phyloP scores from a whole-genome alignment of 2,113 vertebrate genomes.

The Galeopterus variegatus region DNA sequence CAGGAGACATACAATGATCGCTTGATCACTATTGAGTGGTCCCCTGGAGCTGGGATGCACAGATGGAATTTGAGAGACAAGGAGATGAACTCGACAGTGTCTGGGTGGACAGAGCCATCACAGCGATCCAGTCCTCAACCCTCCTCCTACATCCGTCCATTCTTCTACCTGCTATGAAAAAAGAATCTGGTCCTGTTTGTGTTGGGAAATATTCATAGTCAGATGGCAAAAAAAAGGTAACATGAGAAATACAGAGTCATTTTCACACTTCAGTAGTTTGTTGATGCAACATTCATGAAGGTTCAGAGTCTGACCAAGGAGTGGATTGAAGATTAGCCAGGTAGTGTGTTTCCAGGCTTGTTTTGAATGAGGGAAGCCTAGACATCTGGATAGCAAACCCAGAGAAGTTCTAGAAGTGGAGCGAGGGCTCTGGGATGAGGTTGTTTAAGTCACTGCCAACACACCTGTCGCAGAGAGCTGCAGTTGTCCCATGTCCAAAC shows the following conservation, averaged over 20 bases:
- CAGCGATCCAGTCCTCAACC: not conserved
- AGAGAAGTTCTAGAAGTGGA: not conserved
- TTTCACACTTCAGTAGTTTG: not conserved
- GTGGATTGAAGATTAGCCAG: not conserved
- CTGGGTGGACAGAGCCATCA: too few species aligned
- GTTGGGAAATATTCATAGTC: not conserved
- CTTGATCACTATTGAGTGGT: too few species aligned
- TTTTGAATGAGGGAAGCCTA: not conserved
- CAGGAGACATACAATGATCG: not conserved
- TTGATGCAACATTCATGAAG: not conserved
- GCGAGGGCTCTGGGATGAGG: not conserved
- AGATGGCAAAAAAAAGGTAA: not conserved
- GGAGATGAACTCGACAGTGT: too few species aligned
- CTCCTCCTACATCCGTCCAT: not conserved
- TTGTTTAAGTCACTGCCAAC: fast-evolving
- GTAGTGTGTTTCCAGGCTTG: not conserved
- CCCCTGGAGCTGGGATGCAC: not conserved
- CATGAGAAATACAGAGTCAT: not conserved
- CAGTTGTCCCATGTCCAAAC: fast-evolving
- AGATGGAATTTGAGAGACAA: not conserved
- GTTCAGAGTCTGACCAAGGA: not conserved
- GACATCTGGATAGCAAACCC: not conserved
- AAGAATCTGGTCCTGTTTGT: not conserved
- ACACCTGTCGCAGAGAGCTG: not conserved
- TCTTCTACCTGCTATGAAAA: not conserved